These are phyloP conservation scores for Melanargia galathea DNA, from an alignment of 2,888 invertebrate species.

Conservation along the genomic window DNA sequence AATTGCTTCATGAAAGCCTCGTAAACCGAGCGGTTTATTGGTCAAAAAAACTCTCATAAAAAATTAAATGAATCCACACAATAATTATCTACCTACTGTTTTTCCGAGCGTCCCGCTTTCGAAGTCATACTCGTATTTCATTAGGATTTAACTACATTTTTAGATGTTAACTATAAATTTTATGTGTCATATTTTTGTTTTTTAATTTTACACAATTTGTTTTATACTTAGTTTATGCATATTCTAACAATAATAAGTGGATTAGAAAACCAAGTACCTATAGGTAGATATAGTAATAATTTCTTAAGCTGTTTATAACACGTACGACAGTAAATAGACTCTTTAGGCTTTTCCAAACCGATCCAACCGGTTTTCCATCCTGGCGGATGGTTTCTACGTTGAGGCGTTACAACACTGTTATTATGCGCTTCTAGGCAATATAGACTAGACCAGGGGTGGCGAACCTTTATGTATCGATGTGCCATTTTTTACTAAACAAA, in stretches of 20 bases:
- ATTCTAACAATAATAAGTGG: not conserved
- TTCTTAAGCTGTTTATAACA: no score
- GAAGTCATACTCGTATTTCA: conserved; percentile 20
- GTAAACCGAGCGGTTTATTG: conserved; percentile 60
- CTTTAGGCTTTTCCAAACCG: no score
- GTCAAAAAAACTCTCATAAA: conserved; percentile 53
- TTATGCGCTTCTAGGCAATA: no score
- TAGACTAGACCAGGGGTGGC: no score
- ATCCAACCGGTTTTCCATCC: no score
- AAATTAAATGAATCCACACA: conserved; percentile 38
- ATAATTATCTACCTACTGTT: conserved; percentile 38
- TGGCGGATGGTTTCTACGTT: no score
- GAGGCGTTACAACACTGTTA: no score
- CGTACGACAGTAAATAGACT: no score
- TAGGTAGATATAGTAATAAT: no score
- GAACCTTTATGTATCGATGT: no score
- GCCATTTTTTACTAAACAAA: no score
- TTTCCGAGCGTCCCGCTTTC: conserved; percentile 24
- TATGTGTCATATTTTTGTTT: conserved; percentile 2
- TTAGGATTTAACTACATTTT: conserved; percentile 19
- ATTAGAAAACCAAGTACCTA: conserved; percentile 2
- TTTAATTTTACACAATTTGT: conserved; percentile 21
- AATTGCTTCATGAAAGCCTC: conserved; percentile 73
- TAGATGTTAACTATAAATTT: conserved; percentile 22
- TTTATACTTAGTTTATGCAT: conserved; percentile 19